Evolutionary conservation across 2,113 vertebrate genomes (phyloP).

Genomic region (Corythoichthys haematopterus): DNA sequence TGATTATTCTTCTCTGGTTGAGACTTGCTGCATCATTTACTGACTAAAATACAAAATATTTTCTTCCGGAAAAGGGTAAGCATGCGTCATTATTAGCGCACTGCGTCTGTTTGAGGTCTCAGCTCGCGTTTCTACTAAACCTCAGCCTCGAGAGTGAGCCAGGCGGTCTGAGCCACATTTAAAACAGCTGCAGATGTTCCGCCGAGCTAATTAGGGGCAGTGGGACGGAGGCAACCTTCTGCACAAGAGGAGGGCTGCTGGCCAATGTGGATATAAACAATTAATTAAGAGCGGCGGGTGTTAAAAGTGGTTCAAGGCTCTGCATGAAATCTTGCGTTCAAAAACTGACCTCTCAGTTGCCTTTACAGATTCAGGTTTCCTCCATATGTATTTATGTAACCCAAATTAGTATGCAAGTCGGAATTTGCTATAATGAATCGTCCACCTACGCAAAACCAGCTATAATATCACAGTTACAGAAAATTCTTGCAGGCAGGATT

Average conservation of each 20-base stretch:
- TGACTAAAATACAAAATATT: neutral
- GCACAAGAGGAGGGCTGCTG: slow-evolving; percentile 49
- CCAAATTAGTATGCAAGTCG: too few relatives aligned
- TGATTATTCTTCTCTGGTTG: neutral
- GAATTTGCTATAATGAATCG: too few relatives aligned
- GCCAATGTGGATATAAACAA: slow-evolving; percentile 52
- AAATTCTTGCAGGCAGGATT: too few relatives aligned
- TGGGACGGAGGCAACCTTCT: slow-evolving; percentile 44
- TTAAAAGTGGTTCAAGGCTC: slow-evolving; percentile 44
- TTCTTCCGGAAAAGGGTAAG: neutral
- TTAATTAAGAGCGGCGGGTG: slow-evolving; percentile 47
- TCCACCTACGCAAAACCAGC: neutral
- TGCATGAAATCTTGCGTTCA: slow-evolving; percentile 10
- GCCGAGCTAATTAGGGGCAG: slow-evolving; percentile 58
- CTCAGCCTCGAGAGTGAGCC: neutral
- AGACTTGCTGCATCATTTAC: neutral
- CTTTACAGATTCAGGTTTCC: neutral
- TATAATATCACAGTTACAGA: neutral
- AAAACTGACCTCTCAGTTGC: neutral
- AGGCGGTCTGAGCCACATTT: slow-evolving; percentile 35
- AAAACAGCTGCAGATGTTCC: slow-evolving; percentile 68
- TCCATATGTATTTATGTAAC: neutral
- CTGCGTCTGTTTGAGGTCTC: neutral
- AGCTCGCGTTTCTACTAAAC: neutral
- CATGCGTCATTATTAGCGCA: neutral